Evolutionary conservation across 2,113 vertebrate genomes (phyloP), one percentile per base, ranked within the genome.

Genomic region (Nyctereutes procyonoides): DNA sequence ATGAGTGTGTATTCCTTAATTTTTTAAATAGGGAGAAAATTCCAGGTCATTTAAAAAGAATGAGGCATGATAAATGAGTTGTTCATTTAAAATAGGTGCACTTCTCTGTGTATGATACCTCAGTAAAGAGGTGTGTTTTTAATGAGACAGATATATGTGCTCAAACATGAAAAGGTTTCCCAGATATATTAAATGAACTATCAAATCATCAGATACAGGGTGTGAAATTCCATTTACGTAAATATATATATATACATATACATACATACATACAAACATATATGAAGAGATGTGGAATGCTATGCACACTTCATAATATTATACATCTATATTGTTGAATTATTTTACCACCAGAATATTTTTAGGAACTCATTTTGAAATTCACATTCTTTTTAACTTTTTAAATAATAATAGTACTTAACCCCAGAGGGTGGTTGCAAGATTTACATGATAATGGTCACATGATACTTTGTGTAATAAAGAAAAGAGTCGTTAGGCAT

Each of bases 331-430:
- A 85, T 14, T 26, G 48, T 11, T 20, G 19, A 28, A 20, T 26
- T 86, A 51, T 83, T 83, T 90, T 65, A 79, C 3, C 79, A 76
- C 32, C 51, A 88, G 74, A 82, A 83, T 63, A 15, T 63, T 63
- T 82, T 90, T 83, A 79, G 28, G 38, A 74, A 80, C 35, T 77
- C 22, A 71, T 48, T 90, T 85, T 84, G 28, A 95, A 83, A 95
- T 74, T 38, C 65, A 53, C 3, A 14, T n/a, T 95, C 32, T 60
- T 80, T 88, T n/a, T 28, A 32, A 81, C 73, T 90, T 51, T 83
- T 96, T 22, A 86, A 95, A 32, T 73, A 82, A 73, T 24, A 92
- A 77, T 24, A 69, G 0, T 81, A 77, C 5, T 43, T 56, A 60
- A 15, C 24, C 55, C 6, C 48, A 82, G 22, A 80, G 51, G 55